Base-by-base conservation (phyloP, 2,888 invertebrate species). In the Xestia rhomboidea region DNA sequence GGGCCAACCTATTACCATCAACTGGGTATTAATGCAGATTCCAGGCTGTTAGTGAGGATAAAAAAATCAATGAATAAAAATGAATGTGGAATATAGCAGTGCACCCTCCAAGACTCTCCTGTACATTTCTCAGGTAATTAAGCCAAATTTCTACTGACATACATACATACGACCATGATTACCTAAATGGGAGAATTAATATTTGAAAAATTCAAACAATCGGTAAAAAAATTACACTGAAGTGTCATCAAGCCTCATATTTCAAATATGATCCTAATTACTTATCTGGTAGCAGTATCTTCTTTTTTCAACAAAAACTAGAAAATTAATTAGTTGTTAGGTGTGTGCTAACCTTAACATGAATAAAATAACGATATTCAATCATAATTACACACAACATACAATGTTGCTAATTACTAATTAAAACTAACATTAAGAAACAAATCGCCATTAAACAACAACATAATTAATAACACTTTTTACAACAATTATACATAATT, bases 401-500 rank as follows among this genome's bases (percentile, higher is more conserved):
- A 72, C 79, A 85, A 54, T 77, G 83, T 86, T 72, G 73, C 44
- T 82, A 75, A 81, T 84, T 77, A 83, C 74, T 79, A 41, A 87
- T 87, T 84, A 73, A 70, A 77, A 70, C 64, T 13, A 51, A 68
- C 27, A 75, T 21, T 49, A 67, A 57, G 34, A 38, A 60, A 76
- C 73, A 79, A 81, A 82, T 79, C 81, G 73, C 66, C 44, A 71
- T 73, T 73, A 68, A 73, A 78, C 63, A 81, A 73, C 70, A 73
- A 74, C 75, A 79, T 60, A 54, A 68, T 82, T 72, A 75, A 72
- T 66, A 77, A 66, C 38, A 70, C 64, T 60, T 79, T 85, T 86
- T 84, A 79, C 71, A 79, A 83, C 80, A 87, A 87, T 88, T 88
- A 87, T 84, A 83, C 66, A 71, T 60, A 60, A 60, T 60, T 60